Conservation (phyloP, 2,797 vertebrate genomes). For the Hyperoplus immaculatus region DNA sequence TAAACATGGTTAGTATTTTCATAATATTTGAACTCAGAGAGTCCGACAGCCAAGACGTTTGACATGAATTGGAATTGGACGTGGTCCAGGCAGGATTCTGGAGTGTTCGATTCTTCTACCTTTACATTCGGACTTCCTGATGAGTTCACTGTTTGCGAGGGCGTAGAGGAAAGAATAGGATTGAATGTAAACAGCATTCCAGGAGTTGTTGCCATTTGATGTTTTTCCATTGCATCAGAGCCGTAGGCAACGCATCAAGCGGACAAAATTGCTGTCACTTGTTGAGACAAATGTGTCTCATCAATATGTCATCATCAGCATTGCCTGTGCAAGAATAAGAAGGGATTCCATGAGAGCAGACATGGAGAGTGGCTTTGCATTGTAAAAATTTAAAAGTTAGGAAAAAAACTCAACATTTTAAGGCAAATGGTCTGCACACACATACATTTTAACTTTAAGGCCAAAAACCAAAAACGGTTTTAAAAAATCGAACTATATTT, state of each 20-base stretch:
- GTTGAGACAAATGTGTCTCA: slow-evolving; percentile 25
- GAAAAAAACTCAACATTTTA: no score
- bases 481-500: no score
- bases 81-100: not conserved
- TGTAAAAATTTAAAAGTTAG: no score
- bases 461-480: no score
- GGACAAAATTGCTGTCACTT: slow-evolving; percentile 32
- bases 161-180: slow-evolving; percentile 14
- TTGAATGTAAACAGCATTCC: slow-evolving; percentile 59
- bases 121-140: slow-evolving; percentile 32
- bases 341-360: not conserved
- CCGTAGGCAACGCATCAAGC: slow-evolving; percentile 10
- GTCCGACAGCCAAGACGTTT: slow-evolving; percentile 31
- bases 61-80: slow-evolving; percentile 40
- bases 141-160: not conserved
- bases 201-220: slow-evolving; percentile 20
- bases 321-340: slow-evolving; percentile 13
- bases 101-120: slow-evolving; percentile 1
- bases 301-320: slow-evolving; percentile 18
- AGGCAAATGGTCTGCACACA: no score
- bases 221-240: slow-evolving; percentile 62
- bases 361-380: no score
- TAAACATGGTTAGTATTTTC: slow-evolving; percentile 55
- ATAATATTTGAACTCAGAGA: slow-evolving; percentile 58
- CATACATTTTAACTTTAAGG: no score